Conservation (phyloP, 2,113 vertebrate species). For the Pristiophorus japonicus region DNA sequence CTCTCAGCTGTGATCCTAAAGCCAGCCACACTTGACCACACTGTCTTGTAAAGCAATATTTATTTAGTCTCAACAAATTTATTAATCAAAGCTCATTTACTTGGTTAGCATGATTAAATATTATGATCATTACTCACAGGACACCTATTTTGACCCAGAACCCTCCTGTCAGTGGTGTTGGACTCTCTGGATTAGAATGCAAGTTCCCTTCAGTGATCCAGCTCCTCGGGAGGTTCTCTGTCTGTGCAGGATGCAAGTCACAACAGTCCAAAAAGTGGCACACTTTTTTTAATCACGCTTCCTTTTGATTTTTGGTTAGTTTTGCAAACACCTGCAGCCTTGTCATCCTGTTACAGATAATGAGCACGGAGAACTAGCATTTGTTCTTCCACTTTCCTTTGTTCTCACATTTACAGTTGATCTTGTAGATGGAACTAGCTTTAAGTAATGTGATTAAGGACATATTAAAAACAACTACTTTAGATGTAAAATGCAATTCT, state of each 20-base stretch:
- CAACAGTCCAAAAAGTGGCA: background rate
- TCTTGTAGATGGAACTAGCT: background rate
- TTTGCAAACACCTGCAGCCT: background rate
- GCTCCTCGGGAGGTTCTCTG: too few relatives aligned
- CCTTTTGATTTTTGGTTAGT: background rate
- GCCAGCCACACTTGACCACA: background rate
- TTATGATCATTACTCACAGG: too few relatives aligned
- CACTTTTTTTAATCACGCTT: background rate
- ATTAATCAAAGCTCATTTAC: background rate
- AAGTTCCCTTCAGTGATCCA: background rate
- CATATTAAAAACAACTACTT: background rate
- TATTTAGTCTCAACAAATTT: background rate
- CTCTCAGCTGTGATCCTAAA: background rate
- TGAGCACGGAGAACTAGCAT: too few relatives aligned
- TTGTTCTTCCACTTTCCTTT: background rate
- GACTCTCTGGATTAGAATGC: background rate
- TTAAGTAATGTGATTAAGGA: background rate
- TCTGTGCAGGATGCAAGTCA: background rate
- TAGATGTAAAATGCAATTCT: background rate
- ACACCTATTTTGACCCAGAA: too few relatives aligned
- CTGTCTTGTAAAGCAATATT: background rate
- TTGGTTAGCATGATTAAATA: too few relatives aligned
- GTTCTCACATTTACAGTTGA: background rate
- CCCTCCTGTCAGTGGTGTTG: too few relatives aligned
- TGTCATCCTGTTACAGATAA: background rate